Percentiles rank a stretch among this genome's conserved stretches.
These are phyloP conservation scores for Isaurus tuberculatus DNA, from an alignment of 92 coral and sea anemone species.

Conservation along the genomic window DNA sequence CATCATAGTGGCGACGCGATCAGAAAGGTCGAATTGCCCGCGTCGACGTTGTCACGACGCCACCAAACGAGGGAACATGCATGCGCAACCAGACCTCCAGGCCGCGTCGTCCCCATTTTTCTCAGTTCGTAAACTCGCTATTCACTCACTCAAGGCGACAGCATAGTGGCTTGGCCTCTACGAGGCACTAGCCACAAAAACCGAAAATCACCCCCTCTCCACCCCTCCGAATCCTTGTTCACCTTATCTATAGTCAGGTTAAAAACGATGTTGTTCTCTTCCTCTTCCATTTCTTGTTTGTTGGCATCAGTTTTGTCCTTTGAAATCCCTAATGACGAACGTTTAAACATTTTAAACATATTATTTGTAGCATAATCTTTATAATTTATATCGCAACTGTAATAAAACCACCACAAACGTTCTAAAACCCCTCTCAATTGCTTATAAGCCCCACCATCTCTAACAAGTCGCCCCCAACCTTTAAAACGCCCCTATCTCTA, in stretches of 20 bases:
- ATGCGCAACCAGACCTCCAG: neutral
- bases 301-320: neutral
- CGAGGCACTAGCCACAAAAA: too few relatives aligned
- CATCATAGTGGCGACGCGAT: constrained; percentile 44
- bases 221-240: neutral
- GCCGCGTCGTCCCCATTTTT: constrained; percentile 42
- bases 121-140: constrained; percentile 47
- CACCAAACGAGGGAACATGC: constrained; percentile 40
- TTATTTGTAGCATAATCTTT: too few relatives aligned
- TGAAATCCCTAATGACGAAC: neutral
- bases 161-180: too few relatives aligned
- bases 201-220: too few relatives aligned
- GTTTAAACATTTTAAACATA: neutral
- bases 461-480: too few relatives aligned
- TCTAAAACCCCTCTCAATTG: too few relatives aligned
- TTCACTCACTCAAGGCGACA: too few relatives aligned
- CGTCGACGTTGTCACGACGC: constrained; percentile 48
- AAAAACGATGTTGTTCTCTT: neutral
- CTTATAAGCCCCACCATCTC: too few relatives aligned
- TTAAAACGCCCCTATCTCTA: too few relatives aligned
- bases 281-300: neutral
- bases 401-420: too few relatives aligned
- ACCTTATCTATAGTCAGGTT: neutral
- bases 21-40: constrained; percentile 45
- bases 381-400: too few relatives aligned